Evolutionary conservation across 2,888 invertebrate genomes (phyloP).

Genomic region (Cantharis nigra): DNA sequence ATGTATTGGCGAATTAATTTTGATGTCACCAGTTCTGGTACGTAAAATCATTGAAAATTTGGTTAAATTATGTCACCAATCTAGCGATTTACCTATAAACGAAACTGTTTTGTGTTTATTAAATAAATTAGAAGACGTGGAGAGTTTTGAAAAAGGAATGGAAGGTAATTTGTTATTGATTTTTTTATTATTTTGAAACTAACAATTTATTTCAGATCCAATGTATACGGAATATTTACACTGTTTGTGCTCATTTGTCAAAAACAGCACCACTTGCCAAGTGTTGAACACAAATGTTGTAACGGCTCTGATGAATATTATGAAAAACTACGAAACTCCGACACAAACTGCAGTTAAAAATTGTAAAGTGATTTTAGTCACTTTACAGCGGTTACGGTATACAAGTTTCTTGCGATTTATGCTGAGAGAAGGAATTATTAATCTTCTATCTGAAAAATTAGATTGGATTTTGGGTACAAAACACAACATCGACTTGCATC

Average conservation of each 20-base stretch:
- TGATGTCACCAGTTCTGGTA: slow-evolving; percentile 45
- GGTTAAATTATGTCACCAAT: slow-evolving; percentile 40
- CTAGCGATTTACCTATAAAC: slow-evolving; percentile 49
- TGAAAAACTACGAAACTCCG: slow-evolving; percentile 40
- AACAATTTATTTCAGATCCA: neutral
- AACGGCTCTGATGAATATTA: slow-evolving; percentile 41
- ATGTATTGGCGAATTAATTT: slow-evolving; percentile 44
- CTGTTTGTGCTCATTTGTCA: slow-evolving; percentile 47
- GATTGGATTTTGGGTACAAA: slow-evolving; percentile 41
- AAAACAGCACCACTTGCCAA: slow-evolving; percentile 44
- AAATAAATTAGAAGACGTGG: slow-evolving; percentile 32
- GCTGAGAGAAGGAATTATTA: slow-evolving; percentile 38
- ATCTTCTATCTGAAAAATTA: slow-evolving; percentile 46
- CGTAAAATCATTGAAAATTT: slow-evolving; percentile 52
- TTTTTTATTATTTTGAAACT: neutral
- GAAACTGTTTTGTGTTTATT: slow-evolving; percentile 47
- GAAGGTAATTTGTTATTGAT: slow-evolving; percentile 5
- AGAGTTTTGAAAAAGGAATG: slow-evolving; percentile 1
- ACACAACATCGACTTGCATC: slow-evolving; percentile 22
- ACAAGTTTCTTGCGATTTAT: slow-evolving; percentile 25
- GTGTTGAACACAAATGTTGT: slow-evolving; percentile 40
- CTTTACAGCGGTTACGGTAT: slow-evolving; percentile 47
- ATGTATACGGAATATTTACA: slow-evolving; percentile 43
- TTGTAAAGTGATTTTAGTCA: slow-evolving; percentile 45
- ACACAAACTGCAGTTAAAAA: slow-evolving; percentile 43